Base-by-base conservation (phyloP, 2,888 invertebrate genomes). In the Pharmacophagus antenor region DNA sequence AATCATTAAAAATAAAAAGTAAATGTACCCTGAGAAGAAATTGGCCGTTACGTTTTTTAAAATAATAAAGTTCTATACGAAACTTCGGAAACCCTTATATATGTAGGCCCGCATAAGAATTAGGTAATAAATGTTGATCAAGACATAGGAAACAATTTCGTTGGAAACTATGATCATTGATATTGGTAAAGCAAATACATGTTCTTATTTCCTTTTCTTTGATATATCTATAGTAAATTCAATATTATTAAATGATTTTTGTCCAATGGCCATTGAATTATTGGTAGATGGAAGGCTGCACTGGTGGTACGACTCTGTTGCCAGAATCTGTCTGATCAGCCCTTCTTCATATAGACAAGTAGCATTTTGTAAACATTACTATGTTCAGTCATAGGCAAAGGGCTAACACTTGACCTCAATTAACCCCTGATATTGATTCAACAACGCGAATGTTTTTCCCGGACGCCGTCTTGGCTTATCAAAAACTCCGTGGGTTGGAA, bases 101-200 rank as follows among this genome's bases (percentile, higher is more conserved):
- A 77, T 78, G 78, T 79, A 76, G 84, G 73, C 83, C 83, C 73
- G 85, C 79, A 87, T 85, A 86, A 84, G 73, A 85, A 88, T 83
- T 75, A 82, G 84, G 84, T 77, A 80, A 85, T 87, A 85, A 86
- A 84, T 79, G 81, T 82, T 84, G 80, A 84, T 84, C 80, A 82
- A 76, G 73, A 79, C 76, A 81, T 80, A 80, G 80, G 79, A 85
- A 86, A 82, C 83, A 85, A 84, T 83, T 31, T 78, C 78, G 73
- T 75, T 69, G 70, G 79, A 81, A 81, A 79, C 78, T 79, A 80
- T 82, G 83, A 80, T 76, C 72, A 78, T 70, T 70, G 71, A 73
- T 80, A 79, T 74, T 74, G 73, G 70, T 17, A 42, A 17, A 42
- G 17, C n/a, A 42, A 4, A 42, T 42, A 17, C 17, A 17, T 42